Percentiles rank a stretch among this genome's conserved stretches.
Evolutionary conservation across 1,140 invertebrate species (phyloP).

Genomic region (Eumeta japonica): DNA sequence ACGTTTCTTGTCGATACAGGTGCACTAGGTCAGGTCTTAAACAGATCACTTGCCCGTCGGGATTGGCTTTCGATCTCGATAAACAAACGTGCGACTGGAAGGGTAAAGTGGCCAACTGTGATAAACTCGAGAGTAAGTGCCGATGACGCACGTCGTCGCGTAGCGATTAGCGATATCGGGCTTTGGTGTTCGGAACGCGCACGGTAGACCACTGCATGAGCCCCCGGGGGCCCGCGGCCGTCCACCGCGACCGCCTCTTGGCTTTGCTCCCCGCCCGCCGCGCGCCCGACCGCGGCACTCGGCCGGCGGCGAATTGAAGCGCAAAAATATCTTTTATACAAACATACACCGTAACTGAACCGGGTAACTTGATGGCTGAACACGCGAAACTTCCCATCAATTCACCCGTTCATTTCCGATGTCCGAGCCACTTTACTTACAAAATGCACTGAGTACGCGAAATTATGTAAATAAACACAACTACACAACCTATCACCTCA

Average conservation of each 20-base stretch:
- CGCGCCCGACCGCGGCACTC: too few species aligned
- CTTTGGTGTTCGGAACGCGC: slow-evolving; percentile 53
- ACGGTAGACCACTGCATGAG: slow-evolving; percentile 54
- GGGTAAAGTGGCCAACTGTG: slow-evolving; percentile 93
- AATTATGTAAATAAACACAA: too few species aligned
- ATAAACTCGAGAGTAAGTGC: slow-evolving; percentile 93
- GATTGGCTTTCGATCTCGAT: slow-evolving; percentile 93
- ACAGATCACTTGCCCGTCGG: slow-evolving; percentile 91
- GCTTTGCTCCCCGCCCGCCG: too few species aligned
- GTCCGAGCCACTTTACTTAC: too few species aligned
- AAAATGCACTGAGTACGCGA: too few species aligned
- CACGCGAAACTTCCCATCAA: too few species aligned
- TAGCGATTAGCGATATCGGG: slow-evolving; percentile 43
- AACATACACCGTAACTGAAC: too few species aligned
- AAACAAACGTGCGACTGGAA: slow-evolving; percentile 98
- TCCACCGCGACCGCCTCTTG: slow-evolving; percentile 20
- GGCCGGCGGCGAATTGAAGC: too few species aligned
- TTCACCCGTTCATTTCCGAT: too few species aligned
- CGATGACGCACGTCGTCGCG: slow-evolving; percentile 49
- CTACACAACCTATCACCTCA: too few species aligned
- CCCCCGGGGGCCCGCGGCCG: slow-evolving; percentile 42
- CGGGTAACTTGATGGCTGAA: too few species aligned
- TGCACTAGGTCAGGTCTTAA: slow-evolving; percentile 90
- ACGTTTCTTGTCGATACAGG: slow-evolving; percentile 64
- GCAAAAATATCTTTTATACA: too few species aligned